A percentile compares a stretch with the other conserved stretches of the same genome.
Evolutionary conservation across 2,113 vertebrate genomes (phyloP).

Genomic region (Grus americana): DNA sequence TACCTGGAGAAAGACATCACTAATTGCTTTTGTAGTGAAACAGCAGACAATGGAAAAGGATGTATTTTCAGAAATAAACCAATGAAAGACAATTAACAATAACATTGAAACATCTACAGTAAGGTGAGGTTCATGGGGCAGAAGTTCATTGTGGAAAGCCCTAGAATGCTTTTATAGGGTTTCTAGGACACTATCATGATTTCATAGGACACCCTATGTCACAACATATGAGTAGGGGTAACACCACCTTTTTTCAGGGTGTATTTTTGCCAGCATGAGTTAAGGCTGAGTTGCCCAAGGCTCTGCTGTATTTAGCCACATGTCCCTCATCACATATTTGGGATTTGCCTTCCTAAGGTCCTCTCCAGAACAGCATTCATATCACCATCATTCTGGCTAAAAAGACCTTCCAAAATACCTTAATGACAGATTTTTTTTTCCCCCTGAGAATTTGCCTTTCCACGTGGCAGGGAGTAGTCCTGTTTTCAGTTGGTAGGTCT

Average conservation of each 20-base stretch:
- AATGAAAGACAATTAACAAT: not conserved
- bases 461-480: conserved; percentile 1
- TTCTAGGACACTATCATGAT: not conserved
- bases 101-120: not conserved
- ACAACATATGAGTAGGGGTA: not conserved
- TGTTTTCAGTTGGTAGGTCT: not conserved
- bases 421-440: not conserved
- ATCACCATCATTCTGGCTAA: not conserved
- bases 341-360: not conserved
- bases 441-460: not conserved
- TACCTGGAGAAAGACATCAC: not conserved
- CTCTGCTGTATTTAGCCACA: not conserved
- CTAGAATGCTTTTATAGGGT: not conserved
- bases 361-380: not conserved
- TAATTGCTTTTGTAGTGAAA: not conserved
- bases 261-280: not conserved
- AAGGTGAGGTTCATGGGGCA: not conserved
- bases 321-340: not conserved
- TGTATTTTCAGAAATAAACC: not conserved
- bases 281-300: not conserved
- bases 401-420: not conserved
- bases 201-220: not conserved
- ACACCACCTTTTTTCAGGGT: not conserved
- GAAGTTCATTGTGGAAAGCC: not conserved
- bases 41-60: not conserved